Conservation (phyloP, 2,113 vertebrate species). For the Bucco capensis region DNA sequence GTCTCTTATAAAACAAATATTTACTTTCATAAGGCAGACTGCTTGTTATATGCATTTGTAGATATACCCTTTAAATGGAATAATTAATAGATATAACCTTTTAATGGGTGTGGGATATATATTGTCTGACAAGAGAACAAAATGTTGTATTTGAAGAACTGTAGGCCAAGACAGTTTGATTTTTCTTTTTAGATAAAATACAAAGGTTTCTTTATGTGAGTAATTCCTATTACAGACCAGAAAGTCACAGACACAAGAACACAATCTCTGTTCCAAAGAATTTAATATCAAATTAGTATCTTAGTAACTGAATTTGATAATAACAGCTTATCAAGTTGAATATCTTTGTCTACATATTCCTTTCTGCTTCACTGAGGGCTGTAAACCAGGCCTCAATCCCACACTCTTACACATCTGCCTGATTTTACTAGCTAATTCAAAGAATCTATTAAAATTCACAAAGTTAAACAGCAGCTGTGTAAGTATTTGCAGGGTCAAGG, state of each 20-base stretch:
- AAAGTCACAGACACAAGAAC: neutral
- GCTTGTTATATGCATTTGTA: neutral
- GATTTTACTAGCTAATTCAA: constrained; percentile 3
- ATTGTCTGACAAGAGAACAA: neutral
- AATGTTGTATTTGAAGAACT: neutral
- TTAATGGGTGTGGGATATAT: neutral
- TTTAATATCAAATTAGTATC: neutral
- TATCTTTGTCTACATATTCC: neutral
- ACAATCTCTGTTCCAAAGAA: neutral
- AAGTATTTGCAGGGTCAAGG: constrained; percentile 54
- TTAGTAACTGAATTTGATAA: neutral
- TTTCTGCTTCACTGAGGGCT: neutral
- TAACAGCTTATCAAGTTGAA: neutral
- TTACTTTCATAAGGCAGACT: neutral
- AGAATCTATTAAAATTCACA: constrained; percentile 45
- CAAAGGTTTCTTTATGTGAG: neutral
- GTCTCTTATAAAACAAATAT: neutral
- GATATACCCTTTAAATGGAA: neutral
- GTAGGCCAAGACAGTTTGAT: neutral
- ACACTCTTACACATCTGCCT: neutral
- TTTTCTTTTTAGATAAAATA: neutral
- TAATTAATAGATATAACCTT: neutral
- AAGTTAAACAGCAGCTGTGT: constrained; percentile 39
- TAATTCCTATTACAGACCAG: neutral
- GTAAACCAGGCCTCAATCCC: neutral